Evolutionary conservation across 2,113 vertebrate genomes (phyloP).

Genomic region (Centropus bengalensis): DNA sequence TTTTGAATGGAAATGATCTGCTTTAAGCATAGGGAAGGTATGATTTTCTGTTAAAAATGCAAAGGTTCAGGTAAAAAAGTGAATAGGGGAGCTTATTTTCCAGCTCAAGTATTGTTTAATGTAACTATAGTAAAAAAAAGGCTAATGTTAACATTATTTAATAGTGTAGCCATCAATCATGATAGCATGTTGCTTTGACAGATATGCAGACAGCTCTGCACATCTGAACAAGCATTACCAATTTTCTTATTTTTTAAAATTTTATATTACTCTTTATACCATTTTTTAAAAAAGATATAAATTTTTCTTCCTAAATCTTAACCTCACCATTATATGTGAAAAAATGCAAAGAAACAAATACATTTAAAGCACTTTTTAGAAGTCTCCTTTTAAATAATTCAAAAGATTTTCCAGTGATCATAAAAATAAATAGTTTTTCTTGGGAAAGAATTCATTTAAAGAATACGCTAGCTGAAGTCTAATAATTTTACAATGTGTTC

Average conservation of each 20-base stretch:
- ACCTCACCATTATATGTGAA: neutral
- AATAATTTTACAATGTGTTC: neutral
- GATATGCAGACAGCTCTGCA: neutral
- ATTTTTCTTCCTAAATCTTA: neutral
- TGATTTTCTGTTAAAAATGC: neutral
- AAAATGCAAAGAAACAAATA: neutral
- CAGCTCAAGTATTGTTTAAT: neutral
- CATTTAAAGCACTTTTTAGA: neutral
- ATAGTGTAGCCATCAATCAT: neutral
- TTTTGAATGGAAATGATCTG: neutral
- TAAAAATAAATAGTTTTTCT: neutral
- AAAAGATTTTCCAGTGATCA: neutral
- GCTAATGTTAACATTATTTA: neutral
- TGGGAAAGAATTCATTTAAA: neutral
- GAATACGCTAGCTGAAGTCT: neutral
- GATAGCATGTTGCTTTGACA: neutral
- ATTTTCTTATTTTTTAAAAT: neutral
- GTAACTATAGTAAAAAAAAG: neutral
- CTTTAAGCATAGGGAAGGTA: neutral
- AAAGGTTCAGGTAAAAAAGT: neutral
- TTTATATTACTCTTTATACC: neutral
- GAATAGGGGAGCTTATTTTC: neutral
- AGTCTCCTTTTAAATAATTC: neutral
- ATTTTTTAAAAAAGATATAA: neutral
- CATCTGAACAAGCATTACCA: neutral